These are phyloP conservation scores for Oegoconia quadripuncta DNA, from an alignment of 2,888 invertebrate genomes.

Conservation along the genomic window DNA sequence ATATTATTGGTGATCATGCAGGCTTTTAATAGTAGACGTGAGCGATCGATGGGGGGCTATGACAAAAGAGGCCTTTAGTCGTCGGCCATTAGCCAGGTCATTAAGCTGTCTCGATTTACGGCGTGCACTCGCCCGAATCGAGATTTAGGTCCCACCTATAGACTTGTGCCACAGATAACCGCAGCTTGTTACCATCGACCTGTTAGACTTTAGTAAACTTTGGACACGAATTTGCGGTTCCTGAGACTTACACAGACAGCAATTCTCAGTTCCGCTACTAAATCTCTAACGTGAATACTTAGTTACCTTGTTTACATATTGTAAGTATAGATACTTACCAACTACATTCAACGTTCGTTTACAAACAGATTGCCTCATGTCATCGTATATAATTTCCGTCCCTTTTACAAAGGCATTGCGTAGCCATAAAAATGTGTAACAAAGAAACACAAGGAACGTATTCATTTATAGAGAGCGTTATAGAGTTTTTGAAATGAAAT, in stretches of 20 bases:
- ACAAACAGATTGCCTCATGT: too few species aligned
- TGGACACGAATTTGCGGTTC: slow-evolving; percentile 6
- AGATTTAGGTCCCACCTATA: slow-evolving; percentile 22
- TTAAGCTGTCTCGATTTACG: slow-evolving; percentile 46
- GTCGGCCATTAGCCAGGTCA: slow-evolving; percentile 43
- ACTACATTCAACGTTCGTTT: too few species aligned
- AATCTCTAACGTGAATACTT: too few species aligned
- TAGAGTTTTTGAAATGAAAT: slow-evolving; percentile 43
- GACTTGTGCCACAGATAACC: slow-evolving; percentile 11
- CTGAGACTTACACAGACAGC: slow-evolving; percentile 7
- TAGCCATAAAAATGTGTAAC: slow-evolving; percentile 4
- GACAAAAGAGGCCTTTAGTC: slow-evolving; percentile 41
- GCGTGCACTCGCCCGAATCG: slow-evolving; percentile 36
- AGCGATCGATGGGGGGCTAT: slow-evolving; percentile 33
- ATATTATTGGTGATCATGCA: slow-evolving; percentile 23
- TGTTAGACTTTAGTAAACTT: slow-evolving; percentile 10
- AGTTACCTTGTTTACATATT: too few species aligned
- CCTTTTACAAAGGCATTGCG: not conserved
- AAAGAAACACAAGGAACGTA: slow-evolving; percentile 21
- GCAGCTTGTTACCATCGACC: slow-evolving; percentile 16
- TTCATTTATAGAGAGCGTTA: slow-evolving; percentile 15
- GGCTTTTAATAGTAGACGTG: slow-evolving; percentile 26
- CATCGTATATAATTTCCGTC: not conserved
- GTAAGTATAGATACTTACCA: too few species aligned
- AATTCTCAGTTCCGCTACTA: slow-evolving; percentile 3